Evolutionary conservation across 2,113 vertebrate genomes (phyloP).

Genomic region (Cepphus grylle): DNA sequence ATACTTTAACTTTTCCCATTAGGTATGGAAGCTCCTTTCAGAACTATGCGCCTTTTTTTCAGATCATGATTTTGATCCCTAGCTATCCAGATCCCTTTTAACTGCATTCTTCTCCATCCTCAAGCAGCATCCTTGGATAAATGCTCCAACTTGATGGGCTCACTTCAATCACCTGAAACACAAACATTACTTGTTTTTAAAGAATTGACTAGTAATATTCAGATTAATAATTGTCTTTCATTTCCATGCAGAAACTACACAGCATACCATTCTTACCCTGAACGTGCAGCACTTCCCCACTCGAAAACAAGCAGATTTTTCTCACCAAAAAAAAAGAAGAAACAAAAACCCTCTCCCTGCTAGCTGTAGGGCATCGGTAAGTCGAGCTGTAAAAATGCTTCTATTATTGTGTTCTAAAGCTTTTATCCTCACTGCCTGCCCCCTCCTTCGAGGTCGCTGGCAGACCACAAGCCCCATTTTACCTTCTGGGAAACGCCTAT

Average conservation of each 20-base stretch:
- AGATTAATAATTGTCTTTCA: not conserved
- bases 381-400: rapidly evolving
- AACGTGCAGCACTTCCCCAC: too few species aligned
- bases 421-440: too few species aligned
- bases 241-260: not conserved
- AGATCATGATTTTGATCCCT: not conserved
- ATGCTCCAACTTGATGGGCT: not conserved
- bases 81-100: not conserved
- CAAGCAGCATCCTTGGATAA: not conserved
- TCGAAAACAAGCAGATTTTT: not conserved
- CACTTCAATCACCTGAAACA: not conserved
- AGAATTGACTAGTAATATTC: not conserved
- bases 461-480: rapidly evolving
- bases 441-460: rapidly evolving
- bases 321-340: not conserved
- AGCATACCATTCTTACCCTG: not conserved
- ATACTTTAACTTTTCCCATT: not conserved
- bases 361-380: rapidly evolving
- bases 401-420: not conserved
- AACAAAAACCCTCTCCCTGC: not conserved
- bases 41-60: not conserved
- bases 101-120: not conserved
- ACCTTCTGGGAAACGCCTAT: rapidly evolving
- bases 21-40: not conserved
- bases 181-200: not conserved